Evolutionary conservation across 2,113 vertebrate genomes (phyloP).

Genomic region (Odontophorus gujanensis): DNA sequence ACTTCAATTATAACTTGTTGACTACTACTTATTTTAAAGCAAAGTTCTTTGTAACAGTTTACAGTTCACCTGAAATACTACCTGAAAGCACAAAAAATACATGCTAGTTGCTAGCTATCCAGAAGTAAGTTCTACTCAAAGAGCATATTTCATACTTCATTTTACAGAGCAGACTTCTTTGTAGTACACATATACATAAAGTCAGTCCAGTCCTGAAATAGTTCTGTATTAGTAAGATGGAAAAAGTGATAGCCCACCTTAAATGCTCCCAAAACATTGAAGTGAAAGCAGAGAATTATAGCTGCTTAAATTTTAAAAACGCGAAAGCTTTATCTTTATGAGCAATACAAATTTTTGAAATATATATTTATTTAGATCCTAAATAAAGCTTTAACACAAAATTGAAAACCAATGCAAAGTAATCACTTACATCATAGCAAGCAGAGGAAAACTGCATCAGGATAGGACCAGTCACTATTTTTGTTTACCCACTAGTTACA

Average conservation of each 20-base stretch:
- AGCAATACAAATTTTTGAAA: neutral
- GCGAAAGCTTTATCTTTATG: neutral
- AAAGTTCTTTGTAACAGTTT: slow-evolving; percentile 24
- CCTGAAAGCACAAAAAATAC: neutral
- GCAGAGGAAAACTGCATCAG: neutral
- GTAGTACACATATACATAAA: neutral
- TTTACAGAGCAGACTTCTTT: neutral
- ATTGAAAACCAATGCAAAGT: neutral
- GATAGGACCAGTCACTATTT: neutral
- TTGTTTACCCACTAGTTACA: neutral
- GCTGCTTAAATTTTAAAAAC: neutral
- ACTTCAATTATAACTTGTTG: slow-evolving; percentile 62
- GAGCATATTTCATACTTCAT: neutral
- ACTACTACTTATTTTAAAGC: slow-evolving; percentile 31
- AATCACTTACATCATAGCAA: accelerated
- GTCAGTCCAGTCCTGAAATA: neutral
- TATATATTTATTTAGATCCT: neutral
- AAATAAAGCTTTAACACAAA: neutral
- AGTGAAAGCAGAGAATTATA: neutral
- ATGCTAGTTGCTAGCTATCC: neutral
- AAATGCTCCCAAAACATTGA: neutral
- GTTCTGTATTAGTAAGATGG: neutral
- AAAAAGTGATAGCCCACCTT: neutral
- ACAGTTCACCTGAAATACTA: slow-evolving; percentile 17
- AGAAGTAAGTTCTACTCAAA: neutral